These are phyloP conservation scores for Neomicropteryx cornuta DNA, from an alignment of 1,140 invertebrate genomes.

Conservation along the genomic window DNA sequence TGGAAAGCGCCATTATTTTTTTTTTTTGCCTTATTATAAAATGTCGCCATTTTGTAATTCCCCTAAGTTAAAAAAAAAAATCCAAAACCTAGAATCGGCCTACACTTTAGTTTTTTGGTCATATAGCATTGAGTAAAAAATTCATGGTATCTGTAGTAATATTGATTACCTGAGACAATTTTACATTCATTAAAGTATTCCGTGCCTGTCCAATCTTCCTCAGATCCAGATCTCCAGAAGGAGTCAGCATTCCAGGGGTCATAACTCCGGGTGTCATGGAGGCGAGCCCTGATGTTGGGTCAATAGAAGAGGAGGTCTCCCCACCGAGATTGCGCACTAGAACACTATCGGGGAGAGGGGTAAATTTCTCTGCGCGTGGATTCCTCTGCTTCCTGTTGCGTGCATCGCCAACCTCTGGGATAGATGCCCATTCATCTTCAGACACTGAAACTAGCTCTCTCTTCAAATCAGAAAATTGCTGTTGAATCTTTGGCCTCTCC, in stretches of 20 bases:
- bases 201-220: conserved; percentile 98
- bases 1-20: no score
- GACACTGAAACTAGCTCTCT: conserved; percentile 77
- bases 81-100: no score
- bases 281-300: conserved; percentile 74
- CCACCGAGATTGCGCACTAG: conserved; percentile 82
- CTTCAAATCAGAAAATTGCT: conserved; percentile 98
- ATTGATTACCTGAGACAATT: conserved; percentile 72
- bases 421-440: conserved; percentile 91
- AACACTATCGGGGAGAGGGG: conserved; percentile 94
- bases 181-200: conserved; percentile 99
- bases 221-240: conserved; percentile 85
- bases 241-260: conserved; percentile 68
- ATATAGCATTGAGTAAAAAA: no score
- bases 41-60: no score
- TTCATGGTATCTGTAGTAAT: not conserved
- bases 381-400: conserved; percentile 94
- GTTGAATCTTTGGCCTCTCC: conserved; percentile 98
- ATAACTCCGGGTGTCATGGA: conserved; percentile 73
- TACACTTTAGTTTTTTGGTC: no score
- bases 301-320: conserved; percentile 69
- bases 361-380: conserved; percentile 91
- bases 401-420: conserved; percentile 99
- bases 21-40: no score
- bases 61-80: no score